Percentiles rank a stretch among this genome's conserved stretches.
phyloP scores from a whole-genome alignment of 2,797 vertebrate species.

The Hydrolagus colliei region DNA sequence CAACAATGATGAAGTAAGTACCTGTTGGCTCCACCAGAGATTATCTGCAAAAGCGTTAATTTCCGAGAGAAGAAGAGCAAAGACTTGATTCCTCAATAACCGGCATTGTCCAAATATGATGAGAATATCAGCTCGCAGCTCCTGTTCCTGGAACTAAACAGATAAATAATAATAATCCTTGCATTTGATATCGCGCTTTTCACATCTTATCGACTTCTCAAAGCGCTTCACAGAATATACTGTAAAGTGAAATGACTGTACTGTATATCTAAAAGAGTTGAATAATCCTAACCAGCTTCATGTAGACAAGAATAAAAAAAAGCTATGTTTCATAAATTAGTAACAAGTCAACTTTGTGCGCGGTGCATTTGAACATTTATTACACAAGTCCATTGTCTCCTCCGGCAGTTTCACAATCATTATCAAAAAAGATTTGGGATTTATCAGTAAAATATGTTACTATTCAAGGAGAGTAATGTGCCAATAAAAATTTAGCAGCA shows the following conservation, averaged over 20 bases:
- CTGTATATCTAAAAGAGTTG: background rate
- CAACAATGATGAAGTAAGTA: constrained; percentile 42
- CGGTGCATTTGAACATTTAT: background rate
- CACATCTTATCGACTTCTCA: no score
- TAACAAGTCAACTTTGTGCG: background rate
- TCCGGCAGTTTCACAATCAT: background rate
- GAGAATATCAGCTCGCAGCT: constrained; percentile 54
- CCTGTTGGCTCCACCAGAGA: constrained; percentile 63
- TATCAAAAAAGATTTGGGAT: background rate
- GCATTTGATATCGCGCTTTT: no score
- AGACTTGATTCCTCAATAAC: constrained; percentile 54
- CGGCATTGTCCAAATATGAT: constrained; percentile 62
- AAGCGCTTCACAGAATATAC: no score
- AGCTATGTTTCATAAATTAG: background rate
- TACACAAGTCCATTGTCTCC: background rate
- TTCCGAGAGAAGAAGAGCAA: constrained; percentile 63
- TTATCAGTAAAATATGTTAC: background rate
- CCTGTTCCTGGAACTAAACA: constrained; percentile 62
- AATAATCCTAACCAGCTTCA: background rate
- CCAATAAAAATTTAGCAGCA: no score
- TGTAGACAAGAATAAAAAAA: background rate
- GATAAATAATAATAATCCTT: background rate
- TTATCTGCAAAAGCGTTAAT: constrained; percentile 60
- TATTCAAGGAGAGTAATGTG: no score
- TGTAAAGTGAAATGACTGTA: no score